Base-by-base conservation (phyloP, 2,888 invertebrate species). In the Dryomyza anilis region DNA sequence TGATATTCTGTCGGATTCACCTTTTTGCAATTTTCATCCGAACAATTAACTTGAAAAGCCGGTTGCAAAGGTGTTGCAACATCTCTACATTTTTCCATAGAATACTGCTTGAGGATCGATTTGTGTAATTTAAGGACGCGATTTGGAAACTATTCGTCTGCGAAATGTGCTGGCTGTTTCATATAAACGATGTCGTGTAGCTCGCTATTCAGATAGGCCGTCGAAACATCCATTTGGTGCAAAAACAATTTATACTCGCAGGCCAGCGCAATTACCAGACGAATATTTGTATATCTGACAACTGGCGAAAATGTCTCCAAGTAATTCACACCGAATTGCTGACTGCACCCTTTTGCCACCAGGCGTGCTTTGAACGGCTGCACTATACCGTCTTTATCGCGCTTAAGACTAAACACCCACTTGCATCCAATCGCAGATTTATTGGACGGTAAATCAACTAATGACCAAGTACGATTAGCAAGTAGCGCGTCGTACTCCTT, bases 241-340 rank as follows among this genome's bases (percentile, higher is more conserved):
- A 65, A n/a, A 27, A 60, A 14, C 29, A 69, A 43, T 7, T 50
- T 59, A 36, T 63, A 56, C 52, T 69, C 68, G 1, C 56, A 67
- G 3, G 67, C 67, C n/a, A 69, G 4, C 10, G 70, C 68, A 1
- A 69, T 30, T 1, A 69, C 10, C 62, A 66, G 52, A 55, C 69
- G 29, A 5, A 71, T 65, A 1, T 68, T 66, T n/a, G 45, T 45
- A 8, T 63, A 63, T 6, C 70, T 46, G 4, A 63, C 69, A 21
- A 72, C 69, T 7, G 69, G 69, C 14, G 69, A 61, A 43, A 67
- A 69, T 10, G 61, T 67, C 52, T 67, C 69, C 0, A 63, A 58
- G 21, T 68, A 71, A 53, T 70, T 69, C 0, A 70, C 29, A 19
- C 69, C 70, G 23, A 66, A 69, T 3, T 36, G 57, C 59, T 72